phyloP scores from a whole-genome alignment of 2,113 vertebrate species.

The Clarias batrachus region DNA sequence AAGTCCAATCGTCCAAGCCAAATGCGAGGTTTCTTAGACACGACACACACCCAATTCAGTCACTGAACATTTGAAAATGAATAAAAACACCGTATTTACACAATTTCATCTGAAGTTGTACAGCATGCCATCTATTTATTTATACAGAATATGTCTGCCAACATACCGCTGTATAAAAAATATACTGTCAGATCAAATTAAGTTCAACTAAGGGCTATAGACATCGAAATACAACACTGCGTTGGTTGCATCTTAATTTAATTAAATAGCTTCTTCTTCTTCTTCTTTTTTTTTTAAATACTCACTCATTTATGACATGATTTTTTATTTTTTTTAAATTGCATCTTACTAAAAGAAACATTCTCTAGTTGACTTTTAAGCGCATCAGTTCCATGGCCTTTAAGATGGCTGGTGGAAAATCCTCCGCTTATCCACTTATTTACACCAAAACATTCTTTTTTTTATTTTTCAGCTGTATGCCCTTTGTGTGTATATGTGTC shows the following conservation, averaged over 20 bases:
- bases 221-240: conserved; percentile 75
- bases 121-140: conserved; percentile 81
- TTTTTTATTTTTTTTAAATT: conserved; percentile 46
- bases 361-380: conserved; percentile 57
- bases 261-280: conserved; percentile 13
- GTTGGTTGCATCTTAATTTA: conserved; percentile 59
- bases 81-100: conserved; percentile 85
- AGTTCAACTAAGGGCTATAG: conserved; percentile 75
- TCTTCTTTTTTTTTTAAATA: conserved; percentile 52
- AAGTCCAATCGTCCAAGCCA: conserved; percentile 75
- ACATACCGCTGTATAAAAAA: conserved; percentile 78
- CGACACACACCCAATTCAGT: conserved; percentile 76
- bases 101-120: conserved; percentile 74
- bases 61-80: conserved; percentile 82
- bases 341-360: conserved; percentile 59
- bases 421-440: conserved; percentile 53
- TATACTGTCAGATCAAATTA: conserved; percentile 77
- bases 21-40: conserved; percentile 76
- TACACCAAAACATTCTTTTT: conserved; percentile 53
- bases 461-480: conserved; percentile 24
- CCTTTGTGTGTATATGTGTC: conserved; percentile 32
- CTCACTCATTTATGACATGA: conserved; percentile 49
- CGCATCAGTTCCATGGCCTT: conserved; percentile 52
- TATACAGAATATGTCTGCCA: conserved; percentile 74
- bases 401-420: conserved; percentile 54